Evolutionary conservation across 1,140 invertebrate species (phyloP).

Genomic region (Diploscapter pachys): DNA sequence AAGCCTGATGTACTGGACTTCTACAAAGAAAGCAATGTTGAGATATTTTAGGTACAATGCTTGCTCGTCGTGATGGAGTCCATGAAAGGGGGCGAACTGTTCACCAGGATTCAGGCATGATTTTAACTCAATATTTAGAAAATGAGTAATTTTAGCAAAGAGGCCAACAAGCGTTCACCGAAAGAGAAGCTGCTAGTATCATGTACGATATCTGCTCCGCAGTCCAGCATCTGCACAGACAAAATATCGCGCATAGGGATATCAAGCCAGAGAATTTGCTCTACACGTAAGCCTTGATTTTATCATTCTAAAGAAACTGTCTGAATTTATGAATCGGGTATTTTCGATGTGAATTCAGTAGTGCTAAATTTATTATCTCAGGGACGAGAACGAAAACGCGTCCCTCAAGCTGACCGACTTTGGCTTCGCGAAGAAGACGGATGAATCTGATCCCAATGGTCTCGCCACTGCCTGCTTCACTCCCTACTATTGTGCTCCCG

Average conservation of each 20-base stretch:
- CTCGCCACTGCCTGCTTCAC: constrained; percentile 95
- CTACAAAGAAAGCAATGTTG: no score
- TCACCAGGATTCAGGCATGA: constrained; percentile 87
- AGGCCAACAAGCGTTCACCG: constrained; percentile 49
- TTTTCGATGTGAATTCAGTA: no score
- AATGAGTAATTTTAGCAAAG: constrained; percentile 37
- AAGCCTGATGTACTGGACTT: no score
- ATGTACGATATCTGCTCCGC: constrained; percentile 93
- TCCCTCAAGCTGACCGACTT: constrained; percentile 93
- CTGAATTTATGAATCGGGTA: not conserved
- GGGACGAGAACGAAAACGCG: constrained; percentile 63
- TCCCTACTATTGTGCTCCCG: constrained; percentile 81
- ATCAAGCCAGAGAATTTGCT: constrained; percentile 64
- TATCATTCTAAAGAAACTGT: not conserved
- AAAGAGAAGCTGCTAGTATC: constrained; percentile 77
- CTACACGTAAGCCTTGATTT: constrained; percentile 57
- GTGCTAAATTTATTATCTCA: constrained; percentile 13
- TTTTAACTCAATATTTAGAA: not conserved
- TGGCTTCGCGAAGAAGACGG: constrained; percentile 86
- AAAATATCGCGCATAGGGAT: constrained; percentile 70
- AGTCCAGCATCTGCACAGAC: constrained; percentile 84
- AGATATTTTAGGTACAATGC: constrained; percentile 69
- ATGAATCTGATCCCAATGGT: constrained; percentile 67
- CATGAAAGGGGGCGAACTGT: constrained; percentile 94
- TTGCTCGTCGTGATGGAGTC: constrained; percentile 96